Evolutionary conservation across 2,888 invertebrate genomes (phyloP), one percentile per base, ranked within the genome.

Genomic region (Catocala nupta): DNA sequence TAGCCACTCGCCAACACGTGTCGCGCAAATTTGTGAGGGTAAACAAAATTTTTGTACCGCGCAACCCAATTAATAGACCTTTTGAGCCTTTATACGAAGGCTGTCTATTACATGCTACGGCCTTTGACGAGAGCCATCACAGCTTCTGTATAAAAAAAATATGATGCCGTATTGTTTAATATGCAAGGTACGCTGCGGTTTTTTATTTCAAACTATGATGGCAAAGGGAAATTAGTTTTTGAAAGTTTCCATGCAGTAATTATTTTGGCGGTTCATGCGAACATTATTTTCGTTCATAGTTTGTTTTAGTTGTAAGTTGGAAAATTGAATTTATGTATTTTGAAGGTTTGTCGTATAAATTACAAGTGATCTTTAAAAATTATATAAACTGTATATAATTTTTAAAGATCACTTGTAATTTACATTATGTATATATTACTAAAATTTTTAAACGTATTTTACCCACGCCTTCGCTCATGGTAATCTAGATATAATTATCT

Each of bases 81-180:
- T 68, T 64, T n/a, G 48, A 33, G 25, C 45, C 55, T 68, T 71
- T 68, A 59, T 75, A 49, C 16, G 8, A 39, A 25, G 47, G 13
- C 50, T 59, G 57, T 55, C 49, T 65, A 39, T 62, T 48, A 13
- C 55, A 42, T 47, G 47, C 42, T 53, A 45, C 50, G 33, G 25
- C 52, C 43, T 69, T 72, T 69, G 69, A 65, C 52, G 44, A 42
- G 39, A 11, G 33, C 4, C 6, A 10, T 34, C 55, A 55, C 50
- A 51, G 7, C 5, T 12, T n/a, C 12, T 1, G 16, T 12, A 12
- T 36, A 51, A 8, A 39, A 51, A 51, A 51, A 51, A 36, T 48
- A 11, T 6, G 16, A 11, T 5, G 5, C 7, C 5, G 16, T 9
- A 49, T 34, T 33, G n/a, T 36, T 57, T 36, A 65, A 59, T 57